Conservation (phyloP, 2,888 invertebrate species). For the Sipunculus nudus region DNA sequence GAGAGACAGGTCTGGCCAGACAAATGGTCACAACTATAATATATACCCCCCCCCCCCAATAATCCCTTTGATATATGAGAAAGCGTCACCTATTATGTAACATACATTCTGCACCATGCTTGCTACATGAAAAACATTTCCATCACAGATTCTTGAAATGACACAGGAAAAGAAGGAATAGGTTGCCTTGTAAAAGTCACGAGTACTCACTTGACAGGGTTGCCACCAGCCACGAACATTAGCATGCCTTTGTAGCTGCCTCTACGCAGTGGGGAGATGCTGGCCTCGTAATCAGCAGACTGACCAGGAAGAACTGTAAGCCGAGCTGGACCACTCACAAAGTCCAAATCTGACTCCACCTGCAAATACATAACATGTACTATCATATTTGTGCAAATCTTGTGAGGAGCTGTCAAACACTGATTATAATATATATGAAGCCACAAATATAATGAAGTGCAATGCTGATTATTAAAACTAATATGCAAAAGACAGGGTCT, state of each 20-base stretch:
- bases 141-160: too few relatives aligned
- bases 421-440: background rate
- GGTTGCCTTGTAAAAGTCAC: too few relatives aligned
- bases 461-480: background rate
- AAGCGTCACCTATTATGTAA: too few relatives aligned
- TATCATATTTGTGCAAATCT: background rate
- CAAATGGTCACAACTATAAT: too few relatives aligned
- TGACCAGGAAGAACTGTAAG: conserved; percentile 59
- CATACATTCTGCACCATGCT: too few relatives aligned
- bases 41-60: too few relatives aligned
- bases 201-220: conserved; percentile 52
- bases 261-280: conserved; percentile 52
- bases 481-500: too few relatives aligned
- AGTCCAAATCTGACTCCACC: conserved; percentile 63
- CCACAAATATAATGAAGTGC: background rate
- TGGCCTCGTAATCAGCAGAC: conserved; percentile 55
- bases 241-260: conserved; percentile 62
- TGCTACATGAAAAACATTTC: too few relatives aligned
- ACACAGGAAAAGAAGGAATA: too few relatives aligned
- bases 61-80: too few relatives aligned
- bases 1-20: too few relatives aligned
- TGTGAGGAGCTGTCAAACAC: background rate
- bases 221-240: conserved; percentile 59
- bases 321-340: conserved; percentile 55
- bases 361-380: conserved; percentile 38